phyloP scores from a whole-genome alignment of 2,888 invertebrate species.

The Ornithoptera priamus region DNA sequence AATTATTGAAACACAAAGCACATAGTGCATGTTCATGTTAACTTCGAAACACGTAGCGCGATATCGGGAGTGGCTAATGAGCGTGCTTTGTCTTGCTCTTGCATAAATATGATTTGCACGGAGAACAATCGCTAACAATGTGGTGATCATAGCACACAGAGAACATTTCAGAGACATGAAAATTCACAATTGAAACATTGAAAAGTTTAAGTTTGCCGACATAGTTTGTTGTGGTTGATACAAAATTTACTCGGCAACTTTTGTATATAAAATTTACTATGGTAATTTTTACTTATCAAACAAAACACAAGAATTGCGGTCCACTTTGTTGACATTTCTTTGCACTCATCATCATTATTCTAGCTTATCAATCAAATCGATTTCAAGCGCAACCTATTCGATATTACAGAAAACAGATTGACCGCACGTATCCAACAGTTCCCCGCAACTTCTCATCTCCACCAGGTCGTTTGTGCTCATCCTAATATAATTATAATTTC shows the following conservation, averaged over 20 bases:
- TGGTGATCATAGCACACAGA: not conserved
- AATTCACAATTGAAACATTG: not conserved
- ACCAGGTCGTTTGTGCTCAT: too few species aligned
- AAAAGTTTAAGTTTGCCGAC: not conserved
- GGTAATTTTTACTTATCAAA: too few species aligned
- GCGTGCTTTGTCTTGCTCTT: not conserved
- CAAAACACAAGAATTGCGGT: too few species aligned
- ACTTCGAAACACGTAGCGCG: not conserved
- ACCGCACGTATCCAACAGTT: too few species aligned
- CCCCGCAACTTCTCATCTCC: too few species aligned
- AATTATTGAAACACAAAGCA: not conserved
- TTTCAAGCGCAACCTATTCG: too few species aligned
- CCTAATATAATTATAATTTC: too few species aligned
- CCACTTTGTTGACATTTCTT: too few species aligned
- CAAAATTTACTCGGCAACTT: not conserved
- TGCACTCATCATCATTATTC: too few species aligned
- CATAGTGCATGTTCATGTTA: not conserved
- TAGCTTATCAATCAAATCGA: too few species aligned
- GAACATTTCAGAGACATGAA: not conserved
- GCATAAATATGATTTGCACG: not conserved
- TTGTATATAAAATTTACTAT: too few species aligned
- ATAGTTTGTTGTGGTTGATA: not conserved
- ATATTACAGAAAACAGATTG: too few species aligned
- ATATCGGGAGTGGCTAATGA: not conserved
- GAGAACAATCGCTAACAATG: not conserved